phyloP scores from a whole-genome alignment of 2,888 invertebrate species.

The Lordiphosa andalusiaca region DNA sequence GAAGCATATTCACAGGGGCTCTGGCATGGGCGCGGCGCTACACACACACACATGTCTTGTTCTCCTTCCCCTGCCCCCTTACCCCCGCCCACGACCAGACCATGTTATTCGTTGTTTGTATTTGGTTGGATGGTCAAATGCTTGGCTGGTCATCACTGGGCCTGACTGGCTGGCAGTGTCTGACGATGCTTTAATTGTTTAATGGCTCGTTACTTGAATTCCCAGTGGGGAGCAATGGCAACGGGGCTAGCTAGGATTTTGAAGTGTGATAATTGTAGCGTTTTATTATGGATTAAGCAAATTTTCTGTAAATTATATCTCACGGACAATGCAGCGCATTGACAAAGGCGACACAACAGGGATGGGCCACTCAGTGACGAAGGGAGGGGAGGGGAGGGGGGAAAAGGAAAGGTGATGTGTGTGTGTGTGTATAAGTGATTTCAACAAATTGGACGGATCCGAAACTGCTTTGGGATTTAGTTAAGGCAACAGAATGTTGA shows the following conservation, averaged over 20 bases:
- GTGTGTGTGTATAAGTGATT: too few relatives aligned
- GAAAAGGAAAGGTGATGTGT: not conserved
- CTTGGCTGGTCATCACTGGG: conserved; percentile 41
- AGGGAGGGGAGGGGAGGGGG: not conserved
- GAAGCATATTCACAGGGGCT: conserved; percentile 66
- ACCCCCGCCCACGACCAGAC: conserved; percentile 2
- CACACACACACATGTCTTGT: conserved; percentile 7
- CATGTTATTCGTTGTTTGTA: conserved; percentile 56
- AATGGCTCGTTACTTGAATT: conserved; percentile 70
- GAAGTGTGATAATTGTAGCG: conserved; percentile 66
- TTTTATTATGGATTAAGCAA: conserved; percentile 54
- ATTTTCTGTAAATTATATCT: conserved; percentile 45
- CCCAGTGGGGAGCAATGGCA: conserved; percentile 54
- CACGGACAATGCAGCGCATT: conserved; percentile 3
- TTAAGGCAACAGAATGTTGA: too few relatives aligned
- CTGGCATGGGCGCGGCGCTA: conserved; percentile 20
- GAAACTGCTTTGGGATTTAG: too few relatives aligned
- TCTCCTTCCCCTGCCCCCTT: conserved; percentile 7
- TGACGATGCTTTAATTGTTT: conserved; percentile 61
- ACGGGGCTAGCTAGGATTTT: conserved; percentile 37
- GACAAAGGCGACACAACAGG: conserved; percentile 2
- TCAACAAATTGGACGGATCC: too few relatives aligned
- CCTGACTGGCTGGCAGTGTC: conserved; percentile 24
- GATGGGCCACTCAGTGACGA: not conserved
- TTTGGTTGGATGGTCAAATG: conserved; percentile 73